Evolutionary conservation across 2,888 invertebrate species (phyloP).

Genomic region (Gonocerus acuteangulatus): DNA sequence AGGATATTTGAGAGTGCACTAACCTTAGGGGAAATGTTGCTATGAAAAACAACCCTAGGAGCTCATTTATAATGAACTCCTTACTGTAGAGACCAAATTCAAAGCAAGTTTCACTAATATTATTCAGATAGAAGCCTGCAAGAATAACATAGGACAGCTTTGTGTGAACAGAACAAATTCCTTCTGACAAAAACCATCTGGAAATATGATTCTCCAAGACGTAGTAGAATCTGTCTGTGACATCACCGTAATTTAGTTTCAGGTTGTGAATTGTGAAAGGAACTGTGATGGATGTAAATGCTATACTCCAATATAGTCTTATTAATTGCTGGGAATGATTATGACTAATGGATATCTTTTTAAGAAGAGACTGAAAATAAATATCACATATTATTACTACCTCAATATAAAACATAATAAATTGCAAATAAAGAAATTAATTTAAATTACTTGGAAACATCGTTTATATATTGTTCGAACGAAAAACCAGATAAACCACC

Average conservation of each 20-base stretch:
- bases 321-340: slow-evolving; percentile 24
- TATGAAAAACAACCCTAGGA: slow-evolving; percentile 31
- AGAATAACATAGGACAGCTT: slow-evolving; percentile 33
- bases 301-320: slow-evolving; percentile 29
- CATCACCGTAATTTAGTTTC: slow-evolving; percentile 9
- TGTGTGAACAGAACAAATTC: slow-evolving; percentile 18
- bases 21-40: slow-evolving; percentile 31
- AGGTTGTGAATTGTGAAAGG: slow-evolving; percentile 31
- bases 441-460: slow-evolving; percentile 25
- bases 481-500: slow-evolving; percentile 31
- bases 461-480: slow-evolving; percentile 27
- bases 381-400: background rate
- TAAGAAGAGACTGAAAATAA: slow-evolving; percentile 19
- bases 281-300: slow-evolving; percentile 29
- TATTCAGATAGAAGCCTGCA: slow-evolving; percentile 31
- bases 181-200: slow-evolving; percentile 17
- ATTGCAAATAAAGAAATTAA: background rate
- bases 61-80: slow-evolving; percentile 30
- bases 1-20: too few relatives aligned
- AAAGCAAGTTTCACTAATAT: slow-evolving; percentile 29
- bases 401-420: background rate
- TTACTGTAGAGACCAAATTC: slow-evolving; percentile 27
- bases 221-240: slow-evolving; percentile 4
- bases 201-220: slow-evolving; percentile 20
- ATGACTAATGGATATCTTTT: slow-evolving; percentile 23